Base-by-base conservation (phyloP, 2,888 invertebrate genomes). In the Acleris literana region DNA sequence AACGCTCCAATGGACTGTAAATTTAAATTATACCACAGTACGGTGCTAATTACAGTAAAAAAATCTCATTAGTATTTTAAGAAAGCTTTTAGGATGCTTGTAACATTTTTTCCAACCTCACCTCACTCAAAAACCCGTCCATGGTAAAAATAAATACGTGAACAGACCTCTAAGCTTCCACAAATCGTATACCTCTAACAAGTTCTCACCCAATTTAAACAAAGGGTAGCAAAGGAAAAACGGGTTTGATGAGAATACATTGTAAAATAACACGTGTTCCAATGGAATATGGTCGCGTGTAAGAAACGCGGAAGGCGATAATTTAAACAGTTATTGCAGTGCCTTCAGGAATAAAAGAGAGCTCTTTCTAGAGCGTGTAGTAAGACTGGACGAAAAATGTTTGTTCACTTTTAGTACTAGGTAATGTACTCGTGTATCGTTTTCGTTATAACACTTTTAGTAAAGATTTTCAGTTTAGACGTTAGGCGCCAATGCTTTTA, bases 201-300 rank as follows among this genome's bases (percentile, higher is more conserved):
- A 66, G 61, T 62, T 66, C 56, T 39, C 51, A 61, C 59, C 55
- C 57, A 62, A 66, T 66, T 66, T 52, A 57, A 66, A 66, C 66
- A 66, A 66, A 48, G 61, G 56, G 55, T 60, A 33, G 39, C 33
- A 44, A 60, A 64, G 51, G 66, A 51, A 46, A 62, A 66, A 46
- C 44, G 39, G 22, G 7, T 44, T 59, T 66, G 56, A 62, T 62
- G 46, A 57, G 52, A 48, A n/a, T 5, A 1, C 57, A 9, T 57
- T 61, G 46, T 22, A 62, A 57, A 52, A 56, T 17, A 44, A 39
- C 22, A 5, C 57, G n/a, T 62, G 48, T 53, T 49, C 52, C 33
- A 5, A 18, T 18, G 46, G 6, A 7, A 52, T 62, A 66, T 5
- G 48, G 56, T 39, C 0, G 29, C 4, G 17, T n/a, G 16, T 18